A percentile compares a stretch with the other conserved stretches of the same genome.
Conservation (phyloP, 2,888 invertebrate genomes). For the Tricholauxania praeusta region DNA sequence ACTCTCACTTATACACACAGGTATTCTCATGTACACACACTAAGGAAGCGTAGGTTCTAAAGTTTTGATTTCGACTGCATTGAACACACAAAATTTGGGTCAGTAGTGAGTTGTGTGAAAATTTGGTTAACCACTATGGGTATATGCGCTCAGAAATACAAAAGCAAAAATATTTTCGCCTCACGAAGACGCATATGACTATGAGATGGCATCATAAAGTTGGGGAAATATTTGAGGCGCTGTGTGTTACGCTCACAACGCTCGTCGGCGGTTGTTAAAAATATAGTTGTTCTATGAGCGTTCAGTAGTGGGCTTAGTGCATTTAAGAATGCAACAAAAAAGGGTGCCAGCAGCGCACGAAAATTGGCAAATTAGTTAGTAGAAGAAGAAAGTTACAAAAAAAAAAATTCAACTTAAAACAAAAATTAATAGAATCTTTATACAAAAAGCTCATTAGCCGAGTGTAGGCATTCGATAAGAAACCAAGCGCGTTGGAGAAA, state of each 20-base stretch:
- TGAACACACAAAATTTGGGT: slow-evolving; percentile 56
- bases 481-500: slow-evolving; percentile 13
- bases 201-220: too few relatives aligned
- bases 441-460: slow-evolving; percentile 30
- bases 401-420: slow-evolving; percentile 2
- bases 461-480: slow-evolving; percentile 29
- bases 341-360: slow-evolving; percentile 46
- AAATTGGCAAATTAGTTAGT: background rate
- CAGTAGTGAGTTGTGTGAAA: slow-evolving; percentile 56
- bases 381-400: background rate
- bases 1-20: slow-evolving; percentile 44
- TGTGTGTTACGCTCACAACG: background rate
- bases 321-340: slow-evolving; percentile 58
- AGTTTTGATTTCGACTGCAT: slow-evolving; percentile 37
- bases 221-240: too few relatives aligned
- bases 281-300: slow-evolving; percentile 35
- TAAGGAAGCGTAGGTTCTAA: slow-evolving; percentile 39
- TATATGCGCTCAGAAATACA: slow-evolving; percentile 28
- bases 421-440: slow-evolving; percentile 35
- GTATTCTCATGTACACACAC: slow-evolving; percentile 44
- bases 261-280: slow-evolving; percentile 37
- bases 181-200: slow-evolving; percentile 3
- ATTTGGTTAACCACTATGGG: slow-evolving; percentile 21
- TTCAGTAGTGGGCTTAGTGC: slow-evolving; percentile 53
- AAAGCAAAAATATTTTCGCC: slow-evolving; percentile 1